Evolutionary conservation across 1,140 invertebrate species (phyloP).

Genomic region (Macrobrachium rosenbergii): DNA sequence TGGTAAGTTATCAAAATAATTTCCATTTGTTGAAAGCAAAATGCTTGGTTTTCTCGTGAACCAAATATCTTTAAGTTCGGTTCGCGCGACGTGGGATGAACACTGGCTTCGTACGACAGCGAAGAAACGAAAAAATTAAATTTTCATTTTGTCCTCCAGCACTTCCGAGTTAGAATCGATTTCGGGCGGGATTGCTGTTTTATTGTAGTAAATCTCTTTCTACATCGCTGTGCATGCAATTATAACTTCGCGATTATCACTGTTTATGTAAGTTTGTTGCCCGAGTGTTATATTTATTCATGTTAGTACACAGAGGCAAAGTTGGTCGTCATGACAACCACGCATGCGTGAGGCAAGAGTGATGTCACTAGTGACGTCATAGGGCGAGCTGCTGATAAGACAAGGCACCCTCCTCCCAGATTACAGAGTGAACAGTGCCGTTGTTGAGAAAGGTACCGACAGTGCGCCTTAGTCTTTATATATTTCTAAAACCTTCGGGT

Average conservation of each 20-base stretch:
- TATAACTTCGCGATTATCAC: neutral
- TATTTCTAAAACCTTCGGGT: neutral
- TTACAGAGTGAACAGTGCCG: conserved; percentile 27
- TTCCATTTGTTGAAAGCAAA: neutral
- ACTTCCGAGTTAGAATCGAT: neutral
- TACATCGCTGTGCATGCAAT: neutral
- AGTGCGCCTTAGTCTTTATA: neutral
- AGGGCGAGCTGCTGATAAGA: neutral
- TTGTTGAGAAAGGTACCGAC: conserved; percentile 2
- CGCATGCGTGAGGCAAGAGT: conserved; percentile 25
- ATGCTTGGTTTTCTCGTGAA: neutral
- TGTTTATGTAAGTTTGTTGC: neutral
- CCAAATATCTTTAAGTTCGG: conserved; percentile 1
- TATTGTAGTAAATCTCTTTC: neutral
- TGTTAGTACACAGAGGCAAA: neutral
- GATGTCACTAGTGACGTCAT: conserved; percentile 41
- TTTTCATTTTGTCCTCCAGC: neutral
- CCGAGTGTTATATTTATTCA: neutral
- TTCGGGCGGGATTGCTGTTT: too few relatives aligned
- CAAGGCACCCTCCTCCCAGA: neutral
- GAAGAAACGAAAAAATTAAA: neutral
- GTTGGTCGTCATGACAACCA: conserved; percentile 45
- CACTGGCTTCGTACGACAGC: neutral
- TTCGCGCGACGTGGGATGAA: conserved; percentile 15
- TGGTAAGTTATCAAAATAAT: too few relatives aligned